These are phyloP conservation scores for Tokudaia tokunoshimensis DNA, from an alignment of 2,797 vertebrate genomes.

Conservation along the genomic window DNA sequence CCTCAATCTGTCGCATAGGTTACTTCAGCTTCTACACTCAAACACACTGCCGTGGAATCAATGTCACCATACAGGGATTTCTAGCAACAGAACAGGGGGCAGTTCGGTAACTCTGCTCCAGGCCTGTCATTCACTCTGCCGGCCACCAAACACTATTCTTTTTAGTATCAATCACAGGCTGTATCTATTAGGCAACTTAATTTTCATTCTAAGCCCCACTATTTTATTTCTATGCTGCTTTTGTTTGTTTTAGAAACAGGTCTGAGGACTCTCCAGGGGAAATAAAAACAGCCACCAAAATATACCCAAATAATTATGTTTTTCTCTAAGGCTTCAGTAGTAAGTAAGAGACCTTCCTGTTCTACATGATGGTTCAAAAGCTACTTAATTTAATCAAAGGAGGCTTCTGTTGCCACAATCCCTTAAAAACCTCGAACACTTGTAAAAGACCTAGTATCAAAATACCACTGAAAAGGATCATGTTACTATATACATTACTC, in stretches of 20 bases:
- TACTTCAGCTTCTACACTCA: not conserved
- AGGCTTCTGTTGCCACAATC: slow-evolving; percentile 76
- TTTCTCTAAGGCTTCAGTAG: slow-evolving; percentile 78
- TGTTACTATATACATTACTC: slow-evolving; percentile 78
- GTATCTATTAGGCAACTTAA: slow-evolving; percentile 64
- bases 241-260: slow-evolving; percentile 75
- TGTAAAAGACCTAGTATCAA: slow-evolving; percentile 73
- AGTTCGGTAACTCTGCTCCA: slow-evolving; percentile 11
- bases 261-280: slow-evolving; percentile 67
- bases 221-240: slow-evolving; percentile 75
- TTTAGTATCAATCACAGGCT: not conserved
- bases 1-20: not conserved
- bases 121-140: slow-evolving; percentile 4
- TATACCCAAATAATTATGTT: slow-evolving; percentile 33
- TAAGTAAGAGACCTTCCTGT: slow-evolving; percentile 69
- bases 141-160: not conserved
- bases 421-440: slow-evolving; percentile 78
- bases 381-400: slow-evolving; percentile 41
- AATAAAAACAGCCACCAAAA: slow-evolving; percentile 64
- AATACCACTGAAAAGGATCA: slow-evolving; percentile 80
- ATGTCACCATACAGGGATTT: not conserved
- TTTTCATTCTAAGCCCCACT: slow-evolving; percentile 65
- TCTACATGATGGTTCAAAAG: not conserved
- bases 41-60: not conserved
- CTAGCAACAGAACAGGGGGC: not conserved